Evolutionary conservation across 2,113 vertebrate species (phyloP).

Genomic region (Anseranas semipalmata): DNA sequence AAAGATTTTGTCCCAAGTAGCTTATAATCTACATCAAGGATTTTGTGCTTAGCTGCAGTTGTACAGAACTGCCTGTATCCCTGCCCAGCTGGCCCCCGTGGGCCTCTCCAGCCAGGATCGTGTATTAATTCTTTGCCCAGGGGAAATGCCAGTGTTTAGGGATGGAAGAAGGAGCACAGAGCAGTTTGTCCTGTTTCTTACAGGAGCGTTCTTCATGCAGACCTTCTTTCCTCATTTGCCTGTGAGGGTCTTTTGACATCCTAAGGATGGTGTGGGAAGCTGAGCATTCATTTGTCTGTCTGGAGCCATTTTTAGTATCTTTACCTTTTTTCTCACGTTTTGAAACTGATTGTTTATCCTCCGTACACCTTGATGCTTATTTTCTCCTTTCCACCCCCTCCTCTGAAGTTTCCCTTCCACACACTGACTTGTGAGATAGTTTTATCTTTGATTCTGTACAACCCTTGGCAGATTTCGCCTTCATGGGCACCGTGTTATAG

Average conservation of each 20-base stretch:
- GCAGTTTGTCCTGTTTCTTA: fast-evolving
- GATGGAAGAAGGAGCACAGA: fast-evolving
- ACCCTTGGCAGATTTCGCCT: neutral
- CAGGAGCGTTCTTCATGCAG: neutral
- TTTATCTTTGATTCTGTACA: neutral
- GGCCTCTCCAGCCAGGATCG: neutral
- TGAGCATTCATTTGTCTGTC: neutral
- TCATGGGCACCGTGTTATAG: neutral
- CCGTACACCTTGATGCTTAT: neutral
- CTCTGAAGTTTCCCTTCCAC: neutral
- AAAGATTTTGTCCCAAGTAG: neutral
- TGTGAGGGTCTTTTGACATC: neutral
- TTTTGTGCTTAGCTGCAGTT: neutral
- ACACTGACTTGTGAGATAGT: neutral
- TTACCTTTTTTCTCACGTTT: neutral
- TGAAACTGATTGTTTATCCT: neutral
- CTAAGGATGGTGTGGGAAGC: neutral
- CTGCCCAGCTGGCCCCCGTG: neutral
- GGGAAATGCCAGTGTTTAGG: neutral
- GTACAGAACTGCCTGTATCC: fast-evolving
- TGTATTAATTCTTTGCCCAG: fast-evolving
- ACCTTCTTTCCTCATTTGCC: neutral
- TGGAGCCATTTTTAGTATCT: neutral
- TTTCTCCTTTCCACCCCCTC: neutral
- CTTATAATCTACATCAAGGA: neutral